Conservation (phyloP, 2,888 invertebrate genomes). For the Cancer borealis region DNA sequence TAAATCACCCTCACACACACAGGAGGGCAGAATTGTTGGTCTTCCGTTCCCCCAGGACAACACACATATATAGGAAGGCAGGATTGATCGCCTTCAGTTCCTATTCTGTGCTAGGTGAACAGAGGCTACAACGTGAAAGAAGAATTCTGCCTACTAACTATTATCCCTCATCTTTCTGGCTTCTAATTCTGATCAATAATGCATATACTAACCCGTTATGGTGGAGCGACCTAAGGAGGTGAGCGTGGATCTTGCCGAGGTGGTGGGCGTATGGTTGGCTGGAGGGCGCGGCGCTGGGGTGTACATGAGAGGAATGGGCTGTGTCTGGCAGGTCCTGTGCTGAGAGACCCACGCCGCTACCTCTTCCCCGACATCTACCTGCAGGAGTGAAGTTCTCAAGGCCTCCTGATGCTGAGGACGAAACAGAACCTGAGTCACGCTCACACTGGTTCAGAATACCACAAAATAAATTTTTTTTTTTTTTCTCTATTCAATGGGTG, state of each 20-base stretch:
- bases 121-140: too few relatives aligned
- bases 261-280: background rate
- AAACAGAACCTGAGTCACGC: background rate
- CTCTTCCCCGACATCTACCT: constrained; percentile 60
- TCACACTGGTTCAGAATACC: background rate
- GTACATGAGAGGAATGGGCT: constrained; percentile 55
- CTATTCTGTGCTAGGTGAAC: too few relatives aligned
- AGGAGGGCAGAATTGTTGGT: background rate
- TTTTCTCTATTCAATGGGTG: too few relatives aligned
- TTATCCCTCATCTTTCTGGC: too few relatives aligned
- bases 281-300: constrained; percentile 8
- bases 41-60: too few relatives aligned
- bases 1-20: background rate
- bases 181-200: too few relatives aligned
- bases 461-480: too few relatives aligned
- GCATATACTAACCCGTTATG: constrained; percentile 14
- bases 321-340: constrained; percentile 61
- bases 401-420: constrained; percentile 54
- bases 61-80: too few relatives aligned
- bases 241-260: constrained; percentile 45
- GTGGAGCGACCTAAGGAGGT: background rate
- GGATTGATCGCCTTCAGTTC: too few relatives aligned
- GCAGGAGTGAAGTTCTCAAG: constrained; percentile 46
- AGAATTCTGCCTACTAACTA: too few relatives aligned
- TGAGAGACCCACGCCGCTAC: constrained; percentile 52